phyloP scores from a whole-genome alignment of 2,888 invertebrate species.

The Drosophila fulvimacula region DNA sequence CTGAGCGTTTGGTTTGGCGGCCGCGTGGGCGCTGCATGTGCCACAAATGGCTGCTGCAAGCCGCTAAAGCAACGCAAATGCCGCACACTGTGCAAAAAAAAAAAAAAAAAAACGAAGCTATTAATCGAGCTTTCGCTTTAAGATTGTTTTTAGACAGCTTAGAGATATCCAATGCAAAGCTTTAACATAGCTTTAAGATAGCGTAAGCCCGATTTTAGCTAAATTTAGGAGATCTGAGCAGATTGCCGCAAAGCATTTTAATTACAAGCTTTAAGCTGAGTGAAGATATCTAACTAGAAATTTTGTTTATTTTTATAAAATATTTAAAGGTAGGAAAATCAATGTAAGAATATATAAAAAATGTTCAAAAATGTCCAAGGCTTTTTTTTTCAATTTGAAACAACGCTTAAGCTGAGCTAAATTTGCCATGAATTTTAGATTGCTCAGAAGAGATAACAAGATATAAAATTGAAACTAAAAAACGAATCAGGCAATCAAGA shows the following conservation, averaged over 20 bases:
- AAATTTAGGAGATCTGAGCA: background rate
- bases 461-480: too few species aligned
- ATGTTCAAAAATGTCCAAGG: too few species aligned
- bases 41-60: slow-evolving; percentile 35
- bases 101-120: background rate
- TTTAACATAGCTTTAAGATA: background rate
- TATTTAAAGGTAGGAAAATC: too few species aligned
- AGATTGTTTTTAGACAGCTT: slow-evolving; percentile 4
- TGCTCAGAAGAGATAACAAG: too few species aligned
- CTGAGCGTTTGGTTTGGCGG: slow-evolving; percentile 36
- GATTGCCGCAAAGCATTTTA: background rate
- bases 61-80: slow-evolving; percentile 11
- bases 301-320: background rate
- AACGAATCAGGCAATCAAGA: too few species aligned
- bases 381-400: too few species aligned
- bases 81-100: slow-evolving; percentile 39
- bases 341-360: too few species aligned
- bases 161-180: background rate
- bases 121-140: slow-evolving; percentile 5
- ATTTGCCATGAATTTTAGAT: too few species aligned
- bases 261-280: background rate
- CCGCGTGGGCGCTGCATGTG: slow-evolving; percentile 57
- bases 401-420: too few species aligned
- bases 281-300: background rate
- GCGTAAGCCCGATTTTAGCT: background rate